A percentile compares a stretch with the other conserved stretches of the same genome.
Conservation (phyloP, 2,797 vertebrate species). For the Brachymystax lenok region DNA sequence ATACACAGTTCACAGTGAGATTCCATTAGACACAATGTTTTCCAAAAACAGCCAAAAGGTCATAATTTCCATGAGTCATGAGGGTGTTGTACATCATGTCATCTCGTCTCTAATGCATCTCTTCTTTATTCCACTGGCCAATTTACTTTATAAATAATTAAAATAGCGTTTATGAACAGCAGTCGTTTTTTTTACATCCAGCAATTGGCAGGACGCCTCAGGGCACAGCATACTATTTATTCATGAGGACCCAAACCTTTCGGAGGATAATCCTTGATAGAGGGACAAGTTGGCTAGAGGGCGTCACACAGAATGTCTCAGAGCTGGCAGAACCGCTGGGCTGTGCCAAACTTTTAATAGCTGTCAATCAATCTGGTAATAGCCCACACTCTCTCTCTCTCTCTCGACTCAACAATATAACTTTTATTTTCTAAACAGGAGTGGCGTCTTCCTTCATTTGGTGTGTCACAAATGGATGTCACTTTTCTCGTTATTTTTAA, state of each 20-base stretch:
- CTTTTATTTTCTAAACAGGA: background rate
- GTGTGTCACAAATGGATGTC: background rate
- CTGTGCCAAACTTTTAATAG: background rate
- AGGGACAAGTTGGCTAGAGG: background rate
- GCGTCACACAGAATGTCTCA: background rate
- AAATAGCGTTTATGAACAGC: background rate
- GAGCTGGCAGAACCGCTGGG: background rate
- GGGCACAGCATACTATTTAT: constrained; percentile 14
- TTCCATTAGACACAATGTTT: constrained; percentile 6
- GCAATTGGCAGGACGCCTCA: constrained; percentile 12
- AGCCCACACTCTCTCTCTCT: background rate
- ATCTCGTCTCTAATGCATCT: background rate
- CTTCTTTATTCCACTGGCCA: constrained; percentile 3
- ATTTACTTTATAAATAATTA: constrained; percentile 1
- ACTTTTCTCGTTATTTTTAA: background rate
- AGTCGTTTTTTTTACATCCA: background rate
- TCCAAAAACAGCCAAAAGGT: constrained; percentile 17
- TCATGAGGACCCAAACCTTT: constrained; percentile 12
- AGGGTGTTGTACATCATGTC: constrained; percentile 4
- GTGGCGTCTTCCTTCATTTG: no score
- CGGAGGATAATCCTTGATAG: background rate
- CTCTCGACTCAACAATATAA: background rate
- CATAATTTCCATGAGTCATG: constrained; percentile 15
- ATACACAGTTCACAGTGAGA: background rate
- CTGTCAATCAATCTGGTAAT: background rate